These are phyloP conservation scores for Mobula birostris DNA, from an alignment of 2,113 vertebrate species.

Conservation along the genomic window DNA sequence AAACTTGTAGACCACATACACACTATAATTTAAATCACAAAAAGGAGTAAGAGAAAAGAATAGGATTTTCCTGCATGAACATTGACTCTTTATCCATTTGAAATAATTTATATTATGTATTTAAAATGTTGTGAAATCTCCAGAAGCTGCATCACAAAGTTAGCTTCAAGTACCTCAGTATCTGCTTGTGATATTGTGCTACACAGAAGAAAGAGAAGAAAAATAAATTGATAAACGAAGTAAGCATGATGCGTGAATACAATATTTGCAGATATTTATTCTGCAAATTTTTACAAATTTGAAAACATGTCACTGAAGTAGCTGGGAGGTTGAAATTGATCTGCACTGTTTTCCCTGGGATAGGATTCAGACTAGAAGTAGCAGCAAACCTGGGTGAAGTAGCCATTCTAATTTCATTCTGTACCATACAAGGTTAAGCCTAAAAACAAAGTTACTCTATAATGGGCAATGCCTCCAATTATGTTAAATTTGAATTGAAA, in stretches of 20 bases:
- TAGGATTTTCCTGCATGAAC: not conserved
- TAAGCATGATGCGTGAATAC: not conserved
- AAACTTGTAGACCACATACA: not conserved
- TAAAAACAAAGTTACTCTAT: conserved; percentile 47
- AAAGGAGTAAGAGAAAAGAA: not conserved
- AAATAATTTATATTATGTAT: not conserved
- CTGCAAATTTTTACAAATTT: not conserved
- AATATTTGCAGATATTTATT: conserved; percentile 15
- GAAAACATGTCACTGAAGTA: not conserved
- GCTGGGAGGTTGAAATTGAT: not conserved
- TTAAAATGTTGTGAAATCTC: not conserved
- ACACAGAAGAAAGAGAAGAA: not conserved
- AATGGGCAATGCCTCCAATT: conserved; percentile 20
- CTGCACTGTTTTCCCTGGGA: too few relatives aligned
- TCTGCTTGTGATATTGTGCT: not conserved
- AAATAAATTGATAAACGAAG: not conserved
- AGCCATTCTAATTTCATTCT: conserved; percentile 41
- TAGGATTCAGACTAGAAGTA: conserved; percentile 46
- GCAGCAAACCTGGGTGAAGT: conserved; percentile 17
- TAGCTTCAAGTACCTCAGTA: too few relatives aligned
- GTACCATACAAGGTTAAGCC: conserved; percentile 48
- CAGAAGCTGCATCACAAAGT: not conserved
- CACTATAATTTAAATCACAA: not conserved
- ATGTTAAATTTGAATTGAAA: conserved; percentile 45
- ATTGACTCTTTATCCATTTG: not conserved